phyloP scores from a whole-genome alignment of 2,888 invertebrate genomes.

The Papilio gigon region DNA sequence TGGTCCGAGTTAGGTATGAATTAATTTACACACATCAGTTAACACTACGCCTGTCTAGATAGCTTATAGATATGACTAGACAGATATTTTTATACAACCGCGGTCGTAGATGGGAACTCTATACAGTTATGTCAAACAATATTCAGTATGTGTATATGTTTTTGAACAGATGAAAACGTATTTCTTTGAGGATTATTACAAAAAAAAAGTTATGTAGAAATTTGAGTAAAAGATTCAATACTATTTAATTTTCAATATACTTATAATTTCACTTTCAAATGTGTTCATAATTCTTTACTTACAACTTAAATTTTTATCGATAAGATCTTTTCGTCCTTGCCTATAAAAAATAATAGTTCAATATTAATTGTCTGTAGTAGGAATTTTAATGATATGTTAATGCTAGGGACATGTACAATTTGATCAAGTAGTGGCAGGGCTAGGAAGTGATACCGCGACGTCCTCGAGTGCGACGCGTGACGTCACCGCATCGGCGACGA shows the following conservation, averaged over 20 bases:
- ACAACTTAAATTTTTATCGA: neutral
- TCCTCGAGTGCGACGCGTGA: slow-evolving; percentile 39
- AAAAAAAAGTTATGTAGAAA: neutral
- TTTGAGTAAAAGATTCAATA: neutral
- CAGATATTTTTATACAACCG: neutral
- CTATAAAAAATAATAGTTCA: neutral
- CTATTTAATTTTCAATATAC: neutral
- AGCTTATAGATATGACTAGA: neutral
- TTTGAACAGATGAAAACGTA: too few relatives aligned
- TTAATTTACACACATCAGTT: too few relatives aligned
- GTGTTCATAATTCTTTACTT: neutral
- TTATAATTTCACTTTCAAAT: neutral
- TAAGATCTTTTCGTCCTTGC: neutral
- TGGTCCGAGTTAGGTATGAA: too few relatives aligned
- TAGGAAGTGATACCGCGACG: slow-evolving; percentile 29
- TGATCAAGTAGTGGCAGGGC: slow-evolving; percentile 12
- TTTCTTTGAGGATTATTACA: neutral
- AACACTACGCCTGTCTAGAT: neutral
- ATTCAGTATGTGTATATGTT: neutral
- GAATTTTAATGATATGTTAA: neutral
- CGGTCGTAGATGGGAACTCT: neutral
- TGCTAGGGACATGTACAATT: slow-evolving; percentile 9
- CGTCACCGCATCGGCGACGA: slow-evolving; percentile 46
- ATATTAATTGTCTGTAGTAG: slow-evolving; percentile 11
- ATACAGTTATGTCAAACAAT: neutral